phyloP scores from a whole-genome alignment of 2,113 vertebrate species.

The Catharus minimus region DNA sequence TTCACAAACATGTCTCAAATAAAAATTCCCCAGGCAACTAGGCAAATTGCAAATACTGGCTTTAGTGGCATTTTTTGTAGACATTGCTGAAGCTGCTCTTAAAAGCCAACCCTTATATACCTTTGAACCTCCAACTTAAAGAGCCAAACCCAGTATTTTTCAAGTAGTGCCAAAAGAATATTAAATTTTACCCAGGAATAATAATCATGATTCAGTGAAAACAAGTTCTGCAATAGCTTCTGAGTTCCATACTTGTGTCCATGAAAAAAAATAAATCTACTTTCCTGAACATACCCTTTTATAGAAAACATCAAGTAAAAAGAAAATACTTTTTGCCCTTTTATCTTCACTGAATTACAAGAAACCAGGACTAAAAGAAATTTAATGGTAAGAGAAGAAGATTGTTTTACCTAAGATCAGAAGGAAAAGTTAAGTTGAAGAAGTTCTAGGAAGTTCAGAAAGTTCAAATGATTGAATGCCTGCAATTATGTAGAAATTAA shows the following conservation, averaged over 20 bases:
- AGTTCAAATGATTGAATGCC: neutral
- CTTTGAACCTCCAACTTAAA: neutral
- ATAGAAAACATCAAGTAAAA: neutral
- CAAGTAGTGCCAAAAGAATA: neutral
- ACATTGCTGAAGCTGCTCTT: neutral
- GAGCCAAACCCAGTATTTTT: neutral
- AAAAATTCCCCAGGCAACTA: neutral
- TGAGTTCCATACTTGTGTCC: neutral
- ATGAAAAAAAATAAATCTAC: neutral
- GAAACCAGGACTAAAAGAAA: neutral
- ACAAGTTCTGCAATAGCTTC: neutral
- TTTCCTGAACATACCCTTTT: neutral
- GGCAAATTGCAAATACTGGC: neutral
- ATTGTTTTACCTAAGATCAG: neutral
- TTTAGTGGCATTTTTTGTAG: neutral
- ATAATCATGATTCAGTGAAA: neutral
- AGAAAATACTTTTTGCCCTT: neutral
- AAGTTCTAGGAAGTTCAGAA: neutral
- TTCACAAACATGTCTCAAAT: neutral
- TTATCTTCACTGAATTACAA: neutral
- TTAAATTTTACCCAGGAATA: neutral
- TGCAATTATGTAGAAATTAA: neutral
- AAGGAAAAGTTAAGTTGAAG: neutral
- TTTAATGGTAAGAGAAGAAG: neutral
- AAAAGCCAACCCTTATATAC: neutral